Percentiles rank a stretch among this genome's conserved stretches.
Conservation (phyloP, 2,797 vertebrate species). For the Rousettus madagascariensis region DNA sequence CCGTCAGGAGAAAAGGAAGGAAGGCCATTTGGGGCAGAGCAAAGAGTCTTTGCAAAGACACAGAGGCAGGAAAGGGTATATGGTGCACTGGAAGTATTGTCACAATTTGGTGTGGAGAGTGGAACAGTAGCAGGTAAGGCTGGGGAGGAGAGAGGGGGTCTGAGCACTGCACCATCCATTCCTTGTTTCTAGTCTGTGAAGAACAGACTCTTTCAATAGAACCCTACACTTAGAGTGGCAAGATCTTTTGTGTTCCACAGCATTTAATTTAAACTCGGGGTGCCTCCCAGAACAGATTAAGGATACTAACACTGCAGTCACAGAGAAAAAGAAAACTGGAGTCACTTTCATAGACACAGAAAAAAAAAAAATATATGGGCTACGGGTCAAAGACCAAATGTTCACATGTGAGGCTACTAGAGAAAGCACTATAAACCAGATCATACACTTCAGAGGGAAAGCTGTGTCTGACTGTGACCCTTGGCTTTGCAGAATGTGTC, state of each 20-base stretch:
- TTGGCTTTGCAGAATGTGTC: not conserved
- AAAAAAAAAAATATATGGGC: not conserved
- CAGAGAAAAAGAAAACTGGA: not conserved
- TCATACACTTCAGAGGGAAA: accelerated
- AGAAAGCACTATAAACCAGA: not conserved
- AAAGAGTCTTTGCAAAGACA: not conserved
- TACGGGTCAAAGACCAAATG: not conserved
- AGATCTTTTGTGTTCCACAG: not conserved
- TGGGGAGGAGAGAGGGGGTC: not conserved
- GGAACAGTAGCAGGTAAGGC: not conserved
- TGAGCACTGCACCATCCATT: not conserved
- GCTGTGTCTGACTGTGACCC: not conserved
- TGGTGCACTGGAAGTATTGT: not conserved
- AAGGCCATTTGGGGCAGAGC: not conserved
- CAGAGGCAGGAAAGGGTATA: not conserved
- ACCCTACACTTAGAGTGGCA: not conserved
- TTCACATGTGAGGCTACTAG: not conserved
- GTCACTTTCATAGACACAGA: not conserved
- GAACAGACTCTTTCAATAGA: not conserved
- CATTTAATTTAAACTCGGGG: not conserved
- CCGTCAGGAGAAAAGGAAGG: not conserved
- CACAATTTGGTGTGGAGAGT: not conserved
- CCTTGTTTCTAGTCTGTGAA: not conserved
- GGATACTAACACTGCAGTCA: not conserved
- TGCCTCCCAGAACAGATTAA: not conserved